A percentile compares a stretch with the other conserved stretches of the same genome.
Conservation (phyloP, 2,113 vertebrate genomes). For the Triplophysa dalaica region DNA sequence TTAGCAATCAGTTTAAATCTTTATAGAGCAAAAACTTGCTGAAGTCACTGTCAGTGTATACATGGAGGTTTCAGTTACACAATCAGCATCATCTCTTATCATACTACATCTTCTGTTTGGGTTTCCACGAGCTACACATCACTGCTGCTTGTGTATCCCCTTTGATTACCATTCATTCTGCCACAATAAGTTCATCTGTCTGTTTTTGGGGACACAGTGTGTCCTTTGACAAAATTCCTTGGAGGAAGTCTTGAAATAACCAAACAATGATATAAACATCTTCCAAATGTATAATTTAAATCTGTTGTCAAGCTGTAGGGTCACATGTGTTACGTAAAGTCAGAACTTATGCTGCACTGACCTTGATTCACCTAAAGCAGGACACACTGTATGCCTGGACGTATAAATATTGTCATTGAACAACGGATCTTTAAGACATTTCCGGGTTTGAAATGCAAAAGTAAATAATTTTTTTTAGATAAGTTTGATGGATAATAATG, state of each 20-base stretch:
- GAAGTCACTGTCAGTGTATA: constrained; percentile 70
- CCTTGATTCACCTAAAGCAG: no score
- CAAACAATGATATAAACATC: not conserved
- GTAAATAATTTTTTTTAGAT: no score
- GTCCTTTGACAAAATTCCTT: constrained; percentile 21
- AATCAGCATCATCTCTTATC: constrained; percentile 71
- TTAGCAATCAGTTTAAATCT: not conserved
- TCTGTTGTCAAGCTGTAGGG: not conserved
- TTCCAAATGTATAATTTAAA: not conserved
- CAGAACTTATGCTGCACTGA: not conserved
- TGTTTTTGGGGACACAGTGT: constrained; percentile 36
- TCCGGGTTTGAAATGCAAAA: no score
- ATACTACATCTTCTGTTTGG: constrained; percentile 78
- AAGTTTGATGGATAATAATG: no score
- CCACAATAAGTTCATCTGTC: constrained; percentile 74
- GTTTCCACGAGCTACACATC: constrained; percentile 76
- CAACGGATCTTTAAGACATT: no score
- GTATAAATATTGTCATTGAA: no score
- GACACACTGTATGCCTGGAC: no score
- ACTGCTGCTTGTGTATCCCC: constrained; percentile 68
- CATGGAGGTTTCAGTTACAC: constrained; percentile 74
- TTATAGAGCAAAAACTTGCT: constrained; percentile 57
- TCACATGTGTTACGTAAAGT: not conserved
- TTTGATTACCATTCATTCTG: constrained; percentile 76
- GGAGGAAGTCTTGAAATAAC: constrained; percentile 28